These are phyloP conservation scores for Paedocypris micromegethes DNA, from an alignment of 2,797 vertebrate species.

Conservation along the genomic window DNA sequence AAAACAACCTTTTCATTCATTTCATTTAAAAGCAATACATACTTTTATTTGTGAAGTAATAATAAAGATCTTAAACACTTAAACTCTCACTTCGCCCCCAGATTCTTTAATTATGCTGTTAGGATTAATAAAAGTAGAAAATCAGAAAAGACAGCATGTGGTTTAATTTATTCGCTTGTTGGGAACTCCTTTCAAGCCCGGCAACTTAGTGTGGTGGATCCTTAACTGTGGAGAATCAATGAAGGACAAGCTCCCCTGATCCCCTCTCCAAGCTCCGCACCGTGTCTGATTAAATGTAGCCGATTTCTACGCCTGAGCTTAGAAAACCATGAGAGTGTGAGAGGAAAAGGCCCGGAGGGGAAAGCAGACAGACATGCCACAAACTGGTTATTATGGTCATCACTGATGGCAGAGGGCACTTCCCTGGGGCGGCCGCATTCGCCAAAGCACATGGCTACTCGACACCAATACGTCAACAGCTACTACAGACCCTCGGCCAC, in stretches of 20 bases:
- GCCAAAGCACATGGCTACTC: constrained; percentile 20
- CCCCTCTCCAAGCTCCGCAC: constrained; percentile 62
- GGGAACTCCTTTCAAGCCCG: constrained; percentile 58
- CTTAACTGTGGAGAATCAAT: constrained; percentile 69
- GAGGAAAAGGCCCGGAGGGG: constrained; percentile 45
- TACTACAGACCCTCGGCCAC: constrained; percentile 60
- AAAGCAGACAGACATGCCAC: constrained; percentile 45
- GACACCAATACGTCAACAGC: constrained; percentile 2
- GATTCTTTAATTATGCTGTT: constrained; percentile 8
- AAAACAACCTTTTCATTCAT: too few species aligned
- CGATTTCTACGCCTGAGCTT: constrained; percentile 64
- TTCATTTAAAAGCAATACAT: too few species aligned
- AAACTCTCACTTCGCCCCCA: too few species aligned
- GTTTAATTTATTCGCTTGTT: constrained; percentile 61
- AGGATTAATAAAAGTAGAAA: constrained; percentile 26
- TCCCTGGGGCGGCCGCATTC: background rate
- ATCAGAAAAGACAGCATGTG: constrained; percentile 55
- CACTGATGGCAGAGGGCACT: constrained; percentile 20
- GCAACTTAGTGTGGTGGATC: constrained; percentile 54
- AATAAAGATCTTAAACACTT: too few species aligned
- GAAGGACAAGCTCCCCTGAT: constrained; percentile 67
- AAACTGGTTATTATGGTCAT: constrained; percentile 41
- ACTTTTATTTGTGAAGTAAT: too few species aligned
- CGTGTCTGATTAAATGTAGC: constrained; percentile 70
- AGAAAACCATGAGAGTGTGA: constrained; percentile 54